Base-by-base conservation (phyloP, 2,797 vertebrate genomes). In the Chromis chromis region DNA sequence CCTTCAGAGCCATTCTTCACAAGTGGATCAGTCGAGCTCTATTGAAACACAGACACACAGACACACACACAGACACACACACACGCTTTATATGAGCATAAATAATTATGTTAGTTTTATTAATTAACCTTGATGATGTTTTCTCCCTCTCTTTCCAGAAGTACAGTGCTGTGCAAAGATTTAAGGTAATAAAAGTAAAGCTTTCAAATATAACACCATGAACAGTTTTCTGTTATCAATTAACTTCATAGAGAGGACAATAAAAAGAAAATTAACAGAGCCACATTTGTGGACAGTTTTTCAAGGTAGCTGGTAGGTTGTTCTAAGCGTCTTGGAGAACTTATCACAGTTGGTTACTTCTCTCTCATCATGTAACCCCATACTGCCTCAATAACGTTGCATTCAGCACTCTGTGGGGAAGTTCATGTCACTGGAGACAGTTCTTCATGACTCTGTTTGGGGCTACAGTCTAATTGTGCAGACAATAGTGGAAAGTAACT, bases 1-100 rank as follows among this genome's bases (percentile, higher is more conserved):
- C 83, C 86, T 82, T 93, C 94, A 14, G 78, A 85, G 59, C 75
- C 79, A 24, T 74, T 84, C 70, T 79, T 81, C 68, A 74, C 44
- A 19, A 91, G 83, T 24, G 89, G 87, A 61, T 92, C 89, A 12
- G 76, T 68, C 11, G 21, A 76, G n/a, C 69, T 68, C 93, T 94
- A 54, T 49, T 60, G n/a, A 57, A 69, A 77, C 28, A 78, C 17
- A 83, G 19, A 80, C 28, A 66, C 2, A 59, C 0, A 61, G 17
- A 52, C 8, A 58, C 24, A 52, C 48, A 16, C 14, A 28, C 46
- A 60, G 4, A 60, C 19, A 55, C 24, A 28, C 58, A 53, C 13
- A 46, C 48, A 76, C n/a, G 4, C n/a, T 7, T 19, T 6, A 48
- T 7, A 64, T 54, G 28, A 25, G 36, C 3, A 22, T 60, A 2